Evolutionary conservation across 1,140 invertebrate species (phyloP), one percentile per base, ranked within the genome.

Genomic region (Cyphomyrmex costatus): DNA sequence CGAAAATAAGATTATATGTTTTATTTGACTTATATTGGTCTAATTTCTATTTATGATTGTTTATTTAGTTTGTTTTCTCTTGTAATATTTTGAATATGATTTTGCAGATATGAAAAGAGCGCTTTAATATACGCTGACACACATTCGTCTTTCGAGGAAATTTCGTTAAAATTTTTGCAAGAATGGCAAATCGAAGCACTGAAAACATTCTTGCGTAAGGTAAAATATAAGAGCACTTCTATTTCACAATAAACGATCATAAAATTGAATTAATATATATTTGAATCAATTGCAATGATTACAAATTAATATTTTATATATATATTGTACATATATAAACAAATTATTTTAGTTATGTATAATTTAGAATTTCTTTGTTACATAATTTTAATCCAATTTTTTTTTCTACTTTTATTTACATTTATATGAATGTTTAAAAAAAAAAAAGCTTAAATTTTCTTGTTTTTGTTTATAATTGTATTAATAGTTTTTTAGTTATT

Each of bases 161-260:
- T 99, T 30, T 98, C 98, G 53, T 95, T 99, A 0, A 99, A 99
- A 94, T 99, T 99, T 94, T 96, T 99, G 66, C 96, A 98, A 94
- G 95, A 97, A 6, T 96, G 97, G 73, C 96, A 99, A 93, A 97
- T 98, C 78, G 96, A 98, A 92, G 98, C 98, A 1, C 95, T 99
- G 42, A 98, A 98, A 95, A 97, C 97, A 21, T 99, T 98, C 93
- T 95, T 99, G 10, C 96, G 96, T 53, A 97, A 97, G 92, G 97
- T 97, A 91, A 91, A 60, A 0, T 16, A 60, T 63, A 79, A 51
- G 2, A 46, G 6, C 14, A 12, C 0, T 8, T 66, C 4, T 68
- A 3, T 70, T 65, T 68, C 36, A 42, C 65, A 24, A 94, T 27
- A 46, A 16, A 90, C 97, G 51, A 33, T 66, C 10, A 68, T 19